Conservation (phyloP, 2,113 vertebrate species). For the Varanus komodoensis region DNA sequence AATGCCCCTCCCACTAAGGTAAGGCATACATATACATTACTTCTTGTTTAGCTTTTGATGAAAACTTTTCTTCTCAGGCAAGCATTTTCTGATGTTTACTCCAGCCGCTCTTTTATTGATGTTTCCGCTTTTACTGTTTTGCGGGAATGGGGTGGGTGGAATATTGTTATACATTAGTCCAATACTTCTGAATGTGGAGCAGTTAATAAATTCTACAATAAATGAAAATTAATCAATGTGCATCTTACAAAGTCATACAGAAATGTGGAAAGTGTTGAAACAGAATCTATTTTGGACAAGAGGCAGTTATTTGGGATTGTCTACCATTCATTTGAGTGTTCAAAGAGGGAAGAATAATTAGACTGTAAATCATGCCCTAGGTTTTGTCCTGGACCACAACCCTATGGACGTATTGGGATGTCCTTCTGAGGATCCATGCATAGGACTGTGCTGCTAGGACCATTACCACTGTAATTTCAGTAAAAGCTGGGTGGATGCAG, state of each 20-base stretch:
- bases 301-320: not conserved
- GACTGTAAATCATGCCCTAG: not conserved
- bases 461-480: slow-evolving; percentile 17
- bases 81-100: too few relatives aligned
- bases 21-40: too few relatives aligned
- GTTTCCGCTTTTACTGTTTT: too few relatives aligned
- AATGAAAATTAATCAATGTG: not conserved
- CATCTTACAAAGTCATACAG: not conserved
- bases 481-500: slow-evolving; percentile 1
- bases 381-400: not conserved
- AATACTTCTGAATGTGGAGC: too few relatives aligned
- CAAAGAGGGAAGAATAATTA: slow-evolving; percentile 41
- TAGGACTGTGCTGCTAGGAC: not conserved
- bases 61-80: too few relatives aligned
- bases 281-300: not conserved
- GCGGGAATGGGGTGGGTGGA: too few relatives aligned
- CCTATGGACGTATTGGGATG: not conserved
- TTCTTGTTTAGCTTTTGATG: too few relatives aligned
- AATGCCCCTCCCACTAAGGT: too few relatives aligned
- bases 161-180: too few relatives aligned
- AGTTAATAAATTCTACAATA: too few relatives aligned
- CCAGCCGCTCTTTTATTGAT: too few relatives aligned
- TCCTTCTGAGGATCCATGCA: not conserved
- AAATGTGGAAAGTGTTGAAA: not conserved
- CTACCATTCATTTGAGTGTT: slow-evolving; percentile 36